Conservation (phyloP, 2,797 vertebrate genomes). For the Halcyon smyrnensis region DNA sequence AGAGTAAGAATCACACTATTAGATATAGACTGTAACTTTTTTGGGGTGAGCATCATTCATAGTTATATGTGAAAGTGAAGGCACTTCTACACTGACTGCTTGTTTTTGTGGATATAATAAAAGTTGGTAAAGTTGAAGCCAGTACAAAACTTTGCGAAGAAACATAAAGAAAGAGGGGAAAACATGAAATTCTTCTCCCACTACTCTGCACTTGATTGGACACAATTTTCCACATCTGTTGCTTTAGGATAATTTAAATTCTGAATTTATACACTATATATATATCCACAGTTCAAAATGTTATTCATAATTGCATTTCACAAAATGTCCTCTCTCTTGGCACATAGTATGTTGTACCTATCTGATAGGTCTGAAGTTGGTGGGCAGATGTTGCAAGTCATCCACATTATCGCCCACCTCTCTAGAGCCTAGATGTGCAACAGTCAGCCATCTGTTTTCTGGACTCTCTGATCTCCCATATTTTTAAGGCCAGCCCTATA, state of each 20-base stretch:
- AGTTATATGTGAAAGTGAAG: neutral
- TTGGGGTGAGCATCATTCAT: neutral
- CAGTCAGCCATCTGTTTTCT: conserved; percentile 56
- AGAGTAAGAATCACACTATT: neutral
- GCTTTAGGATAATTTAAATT: neutral
- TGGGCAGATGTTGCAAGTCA: conserved; percentile 57
- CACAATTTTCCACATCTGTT: neutral
- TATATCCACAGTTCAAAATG: neutral
- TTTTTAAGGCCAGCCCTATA: conserved; percentile 49
- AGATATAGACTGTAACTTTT: neutral
- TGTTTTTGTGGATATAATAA: neutral
- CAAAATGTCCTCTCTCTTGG: neutral
- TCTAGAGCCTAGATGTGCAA: conserved; percentile 29
- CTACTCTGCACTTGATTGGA: neutral
- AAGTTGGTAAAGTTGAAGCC: neutral
- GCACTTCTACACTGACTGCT: neutral
- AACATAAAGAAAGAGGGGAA: neutral
- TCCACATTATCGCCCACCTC: conserved; percentile 17
- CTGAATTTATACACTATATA: neutral
- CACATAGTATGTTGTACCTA: neutral
- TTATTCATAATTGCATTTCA: neutral
- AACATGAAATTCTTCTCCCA: neutral
- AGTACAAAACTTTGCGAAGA: neutral
- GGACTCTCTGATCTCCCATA: conserved; percentile 28
- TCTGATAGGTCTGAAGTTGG: conserved; percentile 10